phyloP scores from a whole-genome alignment of 2,113 vertebrate genomes.

The Cyanocitta stelleri region DNA sequence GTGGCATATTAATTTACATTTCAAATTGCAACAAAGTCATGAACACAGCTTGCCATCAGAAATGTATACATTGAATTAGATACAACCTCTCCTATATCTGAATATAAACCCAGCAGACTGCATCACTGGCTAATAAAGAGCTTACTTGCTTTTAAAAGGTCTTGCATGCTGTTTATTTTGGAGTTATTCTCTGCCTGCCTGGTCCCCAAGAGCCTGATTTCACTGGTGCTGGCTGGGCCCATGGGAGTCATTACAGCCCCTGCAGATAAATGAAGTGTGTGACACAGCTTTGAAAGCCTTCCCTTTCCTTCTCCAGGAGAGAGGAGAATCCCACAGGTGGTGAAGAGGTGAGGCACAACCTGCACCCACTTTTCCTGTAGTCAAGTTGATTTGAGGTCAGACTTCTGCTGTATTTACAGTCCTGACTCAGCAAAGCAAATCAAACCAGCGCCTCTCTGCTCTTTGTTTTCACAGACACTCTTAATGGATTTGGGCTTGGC shows the following conservation, averaged over 20 bases:
- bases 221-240: background rate
- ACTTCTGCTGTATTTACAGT: background rate
- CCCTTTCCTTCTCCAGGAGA: background rate
- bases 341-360: background rate
- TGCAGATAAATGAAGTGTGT: background rate
- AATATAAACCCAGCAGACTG: background rate
- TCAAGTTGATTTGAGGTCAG: background rate
- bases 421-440: background rate
- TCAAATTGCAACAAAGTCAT: background rate
- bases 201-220: background rate
- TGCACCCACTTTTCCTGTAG: background rate
- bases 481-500: background rate
- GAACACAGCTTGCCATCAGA: background rate
- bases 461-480: background rate
- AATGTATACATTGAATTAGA: background rate
- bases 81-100: background rate
- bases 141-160: background rate
- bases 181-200: background rate
- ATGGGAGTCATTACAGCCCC: background rate
- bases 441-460: background rate
- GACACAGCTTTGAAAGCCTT: background rate
- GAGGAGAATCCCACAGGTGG: background rate
- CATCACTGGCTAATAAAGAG: background rate
- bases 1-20: background rate
- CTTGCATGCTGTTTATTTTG: background rate